Evolutionary conservation across 2,888 invertebrate genomes (phyloP).

Genomic region (Herminia tarsipennalis): DNA sequence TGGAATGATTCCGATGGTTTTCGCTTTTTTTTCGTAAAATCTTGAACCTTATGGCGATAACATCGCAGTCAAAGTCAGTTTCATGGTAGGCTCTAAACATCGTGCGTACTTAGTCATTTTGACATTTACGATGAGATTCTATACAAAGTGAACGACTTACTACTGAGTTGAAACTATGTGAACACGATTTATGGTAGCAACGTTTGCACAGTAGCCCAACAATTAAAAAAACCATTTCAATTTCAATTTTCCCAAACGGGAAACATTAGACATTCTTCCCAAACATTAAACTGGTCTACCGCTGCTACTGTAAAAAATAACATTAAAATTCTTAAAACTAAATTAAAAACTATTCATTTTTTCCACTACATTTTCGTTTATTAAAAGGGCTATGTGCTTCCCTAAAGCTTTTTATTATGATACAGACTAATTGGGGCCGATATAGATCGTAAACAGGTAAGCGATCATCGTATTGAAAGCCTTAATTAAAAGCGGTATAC

Average conservation of each 20-base stretch:
- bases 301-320: conserved; percentile 14
- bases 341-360: conserved; percentile 17
- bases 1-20: too few relatives aligned
- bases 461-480: conserved; percentile 71
- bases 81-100: too few relatives aligned
- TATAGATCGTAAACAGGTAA: conserved; percentile 50
- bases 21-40: too few relatives aligned
- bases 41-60: too few relatives aligned
- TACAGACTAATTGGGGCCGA: conserved; percentile 41
- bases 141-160: too few relatives aligned
- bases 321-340: conserved; percentile 11
- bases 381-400: conserved; percentile 13
- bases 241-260: conserved; percentile 10
- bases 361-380: conserved; percentile 14
- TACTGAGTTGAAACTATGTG: too few relatives aligned
- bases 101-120: too few relatives aligned
- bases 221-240: neutral
- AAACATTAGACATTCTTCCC: conserved; percentile 8
- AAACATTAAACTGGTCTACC: conserved; percentile 5
- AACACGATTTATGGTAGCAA: too few relatives aligned
- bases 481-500: conserved; percentile 83
- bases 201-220: conserved; percentile 9
- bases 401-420: conserved; percentile 22
- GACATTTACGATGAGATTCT: too few relatives aligned
- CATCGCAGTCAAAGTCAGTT: too few relatives aligned